Base-by-base conservation (phyloP, 2,113 vertebrate species). In the Oxygymnocypris stewartii region DNA sequence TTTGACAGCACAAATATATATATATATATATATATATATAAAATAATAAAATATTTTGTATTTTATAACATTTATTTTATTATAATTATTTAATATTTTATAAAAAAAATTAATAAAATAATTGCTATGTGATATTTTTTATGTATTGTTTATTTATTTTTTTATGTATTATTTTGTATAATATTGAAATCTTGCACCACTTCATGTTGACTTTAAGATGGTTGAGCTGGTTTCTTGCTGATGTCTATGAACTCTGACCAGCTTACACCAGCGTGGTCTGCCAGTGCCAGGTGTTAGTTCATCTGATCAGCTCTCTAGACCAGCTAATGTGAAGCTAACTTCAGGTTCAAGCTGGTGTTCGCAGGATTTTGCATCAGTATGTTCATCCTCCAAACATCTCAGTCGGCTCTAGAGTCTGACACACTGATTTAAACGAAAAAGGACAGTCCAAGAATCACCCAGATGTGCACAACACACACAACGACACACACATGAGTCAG, bases 401-500 rank as follows among this genome's bases (percentile, higher is more conserved):
- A 4, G 57, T 80, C 2, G 59, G 31, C 57, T 65, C 23, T 37
- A 44, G 35, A n/a, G 25, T 31, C 77, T 82, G 10, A 79, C n/a
- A 74, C 67, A 31, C 37, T 77, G 87, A 75, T 44, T 80, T 61
- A 74, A 84, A 79, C 42, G n/a, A 54, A 86, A 65, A 86, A 61
- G 82, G 57, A 71, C 35, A 71, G 78, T 59, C 35, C 13, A 74
- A 71, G 73, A 73, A 79, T 44, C 37, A 71, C 37, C 78, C 78
- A 31, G 44, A 71, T 63, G 18, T 20, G 12, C 71, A 85, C 28
- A 83, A 49, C 54, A 77, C 51, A 18, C 59, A 81, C 35, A 65
- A 57, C 20, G 75, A 76, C 44, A 83, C 83, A 74, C 79, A 63
- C 31, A 76, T 78, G 81, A 88, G 85, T 86, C 85, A 88, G 75